A percentile compares a stretch with the other conserved stretches of the same genome.
Evolutionary conservation across 2,113 vertebrate species (phyloP).

Genomic region (Crotalus viridis): DNA sequence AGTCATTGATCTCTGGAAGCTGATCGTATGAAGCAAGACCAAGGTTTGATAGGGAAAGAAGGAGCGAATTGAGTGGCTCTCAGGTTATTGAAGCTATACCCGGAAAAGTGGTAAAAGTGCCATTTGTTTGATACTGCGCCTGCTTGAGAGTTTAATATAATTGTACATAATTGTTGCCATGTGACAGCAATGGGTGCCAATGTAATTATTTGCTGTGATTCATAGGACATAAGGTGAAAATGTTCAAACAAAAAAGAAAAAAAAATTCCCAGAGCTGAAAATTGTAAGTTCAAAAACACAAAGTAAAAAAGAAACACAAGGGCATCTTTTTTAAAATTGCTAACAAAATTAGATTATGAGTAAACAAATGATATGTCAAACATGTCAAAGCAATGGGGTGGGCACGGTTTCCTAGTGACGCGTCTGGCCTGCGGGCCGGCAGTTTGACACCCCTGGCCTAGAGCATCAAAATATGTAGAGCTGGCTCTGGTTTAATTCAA

Average conservation of each 20-base stretch:
- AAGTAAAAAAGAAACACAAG: not conserved
- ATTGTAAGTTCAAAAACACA: not conserved
- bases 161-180: not conserved
- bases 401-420: no score
- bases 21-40: not conserved
- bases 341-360: not conserved
- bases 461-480: not conserved
- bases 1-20: not conserved
- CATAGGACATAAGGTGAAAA: not conserved
- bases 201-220: not conserved
- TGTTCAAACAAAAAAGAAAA: not conserved
- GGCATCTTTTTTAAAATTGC: not conserved
- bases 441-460: no score
- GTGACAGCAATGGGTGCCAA: not conserved
- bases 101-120: not conserved
- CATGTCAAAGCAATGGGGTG: no score
- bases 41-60: not conserved
- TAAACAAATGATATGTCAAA: not conserved
- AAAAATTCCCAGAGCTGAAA: not conserved
- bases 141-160: not conserved
- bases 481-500: not conserved
- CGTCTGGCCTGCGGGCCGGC: no score
- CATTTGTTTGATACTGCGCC: not conserved
- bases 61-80: not conserved
- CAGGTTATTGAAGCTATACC: not conserved